Base-by-base conservation (phyloP, 2,113 vertebrate genomes). In the Silurus asotus region DNA sequence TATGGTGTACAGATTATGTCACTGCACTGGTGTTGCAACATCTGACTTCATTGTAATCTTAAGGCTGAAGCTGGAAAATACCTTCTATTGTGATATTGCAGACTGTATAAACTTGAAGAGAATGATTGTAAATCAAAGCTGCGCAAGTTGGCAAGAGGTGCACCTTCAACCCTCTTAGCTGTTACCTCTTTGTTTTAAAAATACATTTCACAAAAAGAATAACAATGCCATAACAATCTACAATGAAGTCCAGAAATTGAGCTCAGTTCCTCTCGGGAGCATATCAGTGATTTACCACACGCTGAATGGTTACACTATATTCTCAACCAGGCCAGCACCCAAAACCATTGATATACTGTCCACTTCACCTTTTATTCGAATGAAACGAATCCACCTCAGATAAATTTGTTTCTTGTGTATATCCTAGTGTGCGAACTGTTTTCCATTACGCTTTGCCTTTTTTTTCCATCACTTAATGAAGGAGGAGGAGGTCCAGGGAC, bases 231-330 rank as follows among this genome's bases (percentile, higher is more conserved):
- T 69, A 85, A 67, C 28, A 37, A 37, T 65, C 77, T 55, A 51
- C 87, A 59, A 87, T 90, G 81, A 84, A 89, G 83, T 82, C 70
- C 79, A 76, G 82, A n/a, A 72, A 59, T 23, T 84, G 89, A 92
- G 91, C 91, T 91, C 87, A 83, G n/a, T 79, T 90, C 5, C 75
- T 88, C 28, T 58, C 86, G 89, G 81, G 81, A 88, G 67, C n/a
- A 77, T 79, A 84, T 28, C 49, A 70, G 14, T 85, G 85, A 91
- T 92, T 90, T 90, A 91, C 70, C 64, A 72, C 84, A 64, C 49
- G 48, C 55, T 37, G 4, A 53, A 23, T 58, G 77, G 14, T 37
- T 81, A 55, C 25, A 64, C 87, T 79, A 48, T 45, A 74, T 87
- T 9, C 82, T 69, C 62, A 49, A 86, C 69, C 75, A 87, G 0